phyloP scores from a whole-genome alignment of 2,797 vertebrate genomes.

The Peromyscus eremicus region DNA sequence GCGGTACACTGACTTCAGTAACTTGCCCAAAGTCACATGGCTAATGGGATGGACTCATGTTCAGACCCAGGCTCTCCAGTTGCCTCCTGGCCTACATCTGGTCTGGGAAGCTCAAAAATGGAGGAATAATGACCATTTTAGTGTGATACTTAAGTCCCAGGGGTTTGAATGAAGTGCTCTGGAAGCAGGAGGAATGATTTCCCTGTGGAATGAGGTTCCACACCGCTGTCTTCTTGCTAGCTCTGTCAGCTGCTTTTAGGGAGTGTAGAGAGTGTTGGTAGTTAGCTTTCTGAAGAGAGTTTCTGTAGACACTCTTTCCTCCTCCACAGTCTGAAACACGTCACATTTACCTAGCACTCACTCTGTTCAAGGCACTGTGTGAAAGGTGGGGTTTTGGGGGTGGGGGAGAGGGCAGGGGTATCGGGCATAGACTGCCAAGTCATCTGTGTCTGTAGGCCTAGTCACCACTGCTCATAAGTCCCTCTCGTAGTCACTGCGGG shows the following conservation, averaged over 20 bases:
- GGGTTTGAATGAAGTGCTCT: conserved; percentile 49
- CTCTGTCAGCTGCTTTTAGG: conserved; percentile 38
- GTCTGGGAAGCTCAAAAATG: conserved; percentile 14
- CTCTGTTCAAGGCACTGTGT: not conserved
- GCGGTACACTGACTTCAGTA: conserved; percentile 17
- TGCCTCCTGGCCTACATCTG: not conserved
- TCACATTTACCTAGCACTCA: not conserved
- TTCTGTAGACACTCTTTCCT: not conserved
- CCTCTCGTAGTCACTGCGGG: not conserved
- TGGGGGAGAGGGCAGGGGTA: not conserved
- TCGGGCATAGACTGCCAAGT: not conserved
- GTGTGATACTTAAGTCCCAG: not conserved
- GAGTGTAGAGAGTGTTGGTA: conserved; percentile 12
- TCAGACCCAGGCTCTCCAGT: conserved; percentile 16
- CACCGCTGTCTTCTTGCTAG: conserved; percentile 7
- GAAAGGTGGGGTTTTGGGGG: not conserved
- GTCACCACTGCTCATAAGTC: not conserved
- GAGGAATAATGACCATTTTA: not conserved
- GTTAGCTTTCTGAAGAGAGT: conserved; percentile 52
- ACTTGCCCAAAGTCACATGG: not conserved
- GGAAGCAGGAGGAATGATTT: conserved; percentile 40
- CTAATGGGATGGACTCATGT: not conserved
- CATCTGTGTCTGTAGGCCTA: not conserved
- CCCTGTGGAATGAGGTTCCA: conserved; percentile 44
- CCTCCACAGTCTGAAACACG: conserved; percentile 41